Evolutionary conservation across 1,140 invertebrate genomes (phyloP), one percentile per base, ranked within the genome.

Genomic region (Tetraneura akinire): DNA sequence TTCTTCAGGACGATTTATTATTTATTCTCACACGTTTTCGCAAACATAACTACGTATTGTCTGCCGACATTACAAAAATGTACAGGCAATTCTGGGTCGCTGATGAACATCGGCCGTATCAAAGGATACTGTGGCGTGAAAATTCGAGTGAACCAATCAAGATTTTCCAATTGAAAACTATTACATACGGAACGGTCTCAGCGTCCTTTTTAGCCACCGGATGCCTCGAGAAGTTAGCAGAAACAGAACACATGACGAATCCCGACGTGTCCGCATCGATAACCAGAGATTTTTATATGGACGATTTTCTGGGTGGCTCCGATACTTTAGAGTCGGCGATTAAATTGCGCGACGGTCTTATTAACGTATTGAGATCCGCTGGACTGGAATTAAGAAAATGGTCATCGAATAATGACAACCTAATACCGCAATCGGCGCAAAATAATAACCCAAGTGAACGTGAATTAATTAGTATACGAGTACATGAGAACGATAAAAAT

Each of bases 91-190:
- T 80, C 14, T 80, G 47, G 60, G 10, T 64, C 3, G 11, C 26
- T n/a, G 32, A 23, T n/a, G 16, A 47, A 16, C 45, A 76, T 23
- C 37, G 55, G 1, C 21, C 37, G 1, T 37, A 74, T 10, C 86
- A 87, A 83, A 70, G 82, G 11, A 85, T 87, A n/a, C 37, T 87
- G 0, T 87, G 86, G 85, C 78, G 85, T 55, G 49, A 83, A 45
- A 74, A 82, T 18, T 73, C 81, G 13, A 62, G 80, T 32, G 74
- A 84, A 21, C 53, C 82, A 4, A 80, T 86, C 8, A 26, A 71
- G 21, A 81, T 83, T 51, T 87, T 82, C 80, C 21, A 66, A 47
- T 81, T 86, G 13, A 76, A 82, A 23, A 85, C 83, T 1, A 81
- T 86, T 1, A 85, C 84, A 1, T 86, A 83, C 80, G 85, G 85